Evolutionary conservation across 2,113 vertebrate species (phyloP).

Genomic region (Barbus barbus): DNA sequence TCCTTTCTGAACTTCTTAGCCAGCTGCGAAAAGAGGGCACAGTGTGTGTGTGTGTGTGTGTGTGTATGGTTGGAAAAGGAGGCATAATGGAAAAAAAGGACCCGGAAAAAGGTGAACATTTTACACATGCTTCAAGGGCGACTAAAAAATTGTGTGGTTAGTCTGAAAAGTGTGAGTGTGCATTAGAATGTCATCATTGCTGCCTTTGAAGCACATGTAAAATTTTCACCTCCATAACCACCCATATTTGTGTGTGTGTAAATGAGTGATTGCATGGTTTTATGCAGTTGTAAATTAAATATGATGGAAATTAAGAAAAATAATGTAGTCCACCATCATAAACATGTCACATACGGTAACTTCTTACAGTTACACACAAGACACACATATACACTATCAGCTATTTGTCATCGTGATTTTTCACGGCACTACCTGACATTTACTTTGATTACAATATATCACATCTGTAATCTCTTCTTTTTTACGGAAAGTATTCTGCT

Average conservation of each 20-base stretch:
- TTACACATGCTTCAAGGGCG: slow-evolving; percentile 61
- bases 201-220: neutral
- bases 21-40: no score
- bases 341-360: slow-evolving; percentile 57
- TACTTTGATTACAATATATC: slow-evolving; percentile 42
- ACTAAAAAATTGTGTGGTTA: slow-evolving; percentile 49
- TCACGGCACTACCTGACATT: slow-evolving; percentile 20
- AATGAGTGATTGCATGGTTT: neutral
- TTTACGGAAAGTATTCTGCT: slow-evolving; percentile 37
- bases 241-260: slow-evolving; percentile 40
- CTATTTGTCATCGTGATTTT: slow-evolving; percentile 28
- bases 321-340: slow-evolving; percentile 54
- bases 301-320: slow-evolving; percentile 57
- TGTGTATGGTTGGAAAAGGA: neutral
- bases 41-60: no score
- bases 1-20: neutral
- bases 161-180: neutral
- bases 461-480: slow-evolving; percentile 21
- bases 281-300: slow-evolving; percentile 55
- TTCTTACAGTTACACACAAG: slow-evolving; percentile 1
- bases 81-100: slow-evolving; percentile 14
- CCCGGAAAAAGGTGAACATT: slow-evolving; percentile 61
- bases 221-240: slow-evolving; percentile 24
- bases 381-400: slow-evolving; percentile 35
- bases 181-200: slow-evolving; percentile 42